A percentile compares a stretch with the other conserved stretches of the same genome.
Conservation (phyloP, 2,888 invertebrate species). For the Lottia gigantea region DNA sequence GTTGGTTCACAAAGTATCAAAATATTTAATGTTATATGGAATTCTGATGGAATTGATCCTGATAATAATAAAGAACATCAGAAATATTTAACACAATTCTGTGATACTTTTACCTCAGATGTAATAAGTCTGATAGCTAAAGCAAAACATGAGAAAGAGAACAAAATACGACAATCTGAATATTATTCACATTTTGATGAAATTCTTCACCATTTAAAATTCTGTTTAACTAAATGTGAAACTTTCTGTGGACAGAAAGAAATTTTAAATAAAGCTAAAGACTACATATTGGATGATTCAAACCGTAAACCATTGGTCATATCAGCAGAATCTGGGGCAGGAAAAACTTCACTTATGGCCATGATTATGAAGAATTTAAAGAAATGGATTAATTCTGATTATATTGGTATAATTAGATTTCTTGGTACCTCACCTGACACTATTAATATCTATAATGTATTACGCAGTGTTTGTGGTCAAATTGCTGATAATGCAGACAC, state of each 20-base stretch:
- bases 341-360: conserved; percentile 60
- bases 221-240: conserved; percentile 55
- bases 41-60: conserved; percentile 47
- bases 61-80: conserved; percentile 38
- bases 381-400: conserved; percentile 41
- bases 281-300: conserved; percentile 28
- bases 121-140: conserved; percentile 40
- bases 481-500: conserved; percentile 44
- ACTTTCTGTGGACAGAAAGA: conserved; percentile 60
- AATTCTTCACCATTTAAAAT: conserved; percentile 58
- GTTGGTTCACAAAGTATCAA: conserved; percentile 30
- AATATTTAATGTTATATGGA: conserved; percentile 39
- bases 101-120: conserved; percentile 43
- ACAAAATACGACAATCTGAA: conserved; percentile 39
- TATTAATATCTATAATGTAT: conserved; percentile 46
- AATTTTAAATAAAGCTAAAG: conserved; percentile 34
- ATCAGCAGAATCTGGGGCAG: conserved; percentile 55
- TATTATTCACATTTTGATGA: conserved; percentile 56
- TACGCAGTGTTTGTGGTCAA: conserved; percentile 51
- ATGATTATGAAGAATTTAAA: conserved; percentile 51
- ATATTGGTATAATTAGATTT: conserved; percentile 45
- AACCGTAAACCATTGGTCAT: conserved; percentile 47
- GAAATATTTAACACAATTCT: conserved; percentile 49
- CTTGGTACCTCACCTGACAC: conserved; percentile 53
- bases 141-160: conserved; percentile 34